phyloP scores from a whole-genome alignment of 1,140 invertebrate genomes.

The Vollenhovia emeryi region DNA sequence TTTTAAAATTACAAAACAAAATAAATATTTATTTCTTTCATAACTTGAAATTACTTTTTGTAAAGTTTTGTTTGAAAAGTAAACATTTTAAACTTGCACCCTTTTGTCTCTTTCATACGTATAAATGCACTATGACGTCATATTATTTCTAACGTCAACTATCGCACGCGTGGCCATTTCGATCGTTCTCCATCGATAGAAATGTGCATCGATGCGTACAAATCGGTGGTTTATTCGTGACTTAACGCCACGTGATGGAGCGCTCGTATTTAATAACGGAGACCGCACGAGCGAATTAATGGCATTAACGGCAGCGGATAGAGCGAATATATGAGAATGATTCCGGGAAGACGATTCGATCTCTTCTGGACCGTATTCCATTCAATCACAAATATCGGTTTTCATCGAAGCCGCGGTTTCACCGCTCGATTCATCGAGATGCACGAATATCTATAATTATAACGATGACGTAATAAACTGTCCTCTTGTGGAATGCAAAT shows the following conservation, averaged over 20 bases:
- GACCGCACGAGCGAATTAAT: background rate
- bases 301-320: background rate
- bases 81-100: background rate
- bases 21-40: background rate
- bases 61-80: background rate
- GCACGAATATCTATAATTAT: slow-evolving; percentile 21
- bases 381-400: background rate
- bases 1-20: background rate
- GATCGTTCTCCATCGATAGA: background rate
- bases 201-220: background rate
- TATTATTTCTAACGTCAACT: background rate
- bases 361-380: background rate
- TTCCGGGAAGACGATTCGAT: slow-evolving; percentile 13
- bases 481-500: background rate
- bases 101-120: background rate
- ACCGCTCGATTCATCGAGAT: background rate
- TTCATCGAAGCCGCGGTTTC: slow-evolving; percentile 14
- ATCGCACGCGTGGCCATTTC: background rate
- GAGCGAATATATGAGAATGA: background rate
- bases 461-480: slow-evolving; percentile 3
- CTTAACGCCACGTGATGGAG: background rate
- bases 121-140: background rate
- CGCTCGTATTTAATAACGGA: slow-evolving; percentile 46
- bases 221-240: background rate
- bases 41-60: background rate